Percentiles rank a stretch among this genome's conserved stretches.
phyloP scores from a whole-genome alignment of 2,797 vertebrate genomes.

The Sebastes iracundus region DNA sequence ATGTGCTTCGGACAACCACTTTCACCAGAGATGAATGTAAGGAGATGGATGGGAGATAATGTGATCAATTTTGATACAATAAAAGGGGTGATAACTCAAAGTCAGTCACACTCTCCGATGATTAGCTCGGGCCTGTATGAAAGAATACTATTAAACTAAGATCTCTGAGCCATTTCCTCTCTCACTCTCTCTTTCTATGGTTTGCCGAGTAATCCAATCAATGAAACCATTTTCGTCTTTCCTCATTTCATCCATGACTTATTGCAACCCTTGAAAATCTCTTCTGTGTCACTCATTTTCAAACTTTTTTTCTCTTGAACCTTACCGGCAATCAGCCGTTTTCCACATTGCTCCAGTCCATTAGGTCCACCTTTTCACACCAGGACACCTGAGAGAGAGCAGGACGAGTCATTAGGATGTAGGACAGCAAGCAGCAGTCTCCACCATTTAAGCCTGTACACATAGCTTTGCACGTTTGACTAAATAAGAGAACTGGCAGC shows the following conservation, averaged over 20 bases:
- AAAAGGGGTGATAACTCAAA: constrained; percentile 78
- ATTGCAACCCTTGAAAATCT: constrained; percentile 51
- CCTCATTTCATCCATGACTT: constrained; percentile 68
- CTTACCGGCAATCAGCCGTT: constrained; percentile 41
- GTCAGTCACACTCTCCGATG: constrained; percentile 69
- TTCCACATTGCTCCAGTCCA: constrained; percentile 36
- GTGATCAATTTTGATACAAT: constrained; percentile 77
- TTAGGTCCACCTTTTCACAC: constrained; percentile 29
- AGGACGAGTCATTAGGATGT: constrained; percentile 19
- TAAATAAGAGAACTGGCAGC: constrained; percentile 57
- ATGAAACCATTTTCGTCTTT: constrained; percentile 63
- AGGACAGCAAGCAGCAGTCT: constrained; percentile 14
- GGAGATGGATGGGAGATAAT: constrained; percentile 67
- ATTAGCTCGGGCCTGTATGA: constrained; percentile 57
- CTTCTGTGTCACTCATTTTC: constrained; percentile 46
- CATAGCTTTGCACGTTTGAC: constrained; percentile 53
- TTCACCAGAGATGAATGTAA: constrained; percentile 67
- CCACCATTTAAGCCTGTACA: constrained; percentile 29
- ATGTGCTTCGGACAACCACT: constrained; percentile 72
- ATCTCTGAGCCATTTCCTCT: constrained; percentile 74
- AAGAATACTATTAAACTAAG: constrained; percentile 70
- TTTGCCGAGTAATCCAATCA: constrained; percentile 72
- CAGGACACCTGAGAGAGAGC: constrained; percentile 26
- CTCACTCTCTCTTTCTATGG: constrained; percentile 43
- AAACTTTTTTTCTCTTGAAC: constrained; percentile 34